These are phyloP conservation scores for Dipodomys ordii DNA, from an alignment of 2,113 vertebrate genomes.

Conservation along the genomic window DNA sequence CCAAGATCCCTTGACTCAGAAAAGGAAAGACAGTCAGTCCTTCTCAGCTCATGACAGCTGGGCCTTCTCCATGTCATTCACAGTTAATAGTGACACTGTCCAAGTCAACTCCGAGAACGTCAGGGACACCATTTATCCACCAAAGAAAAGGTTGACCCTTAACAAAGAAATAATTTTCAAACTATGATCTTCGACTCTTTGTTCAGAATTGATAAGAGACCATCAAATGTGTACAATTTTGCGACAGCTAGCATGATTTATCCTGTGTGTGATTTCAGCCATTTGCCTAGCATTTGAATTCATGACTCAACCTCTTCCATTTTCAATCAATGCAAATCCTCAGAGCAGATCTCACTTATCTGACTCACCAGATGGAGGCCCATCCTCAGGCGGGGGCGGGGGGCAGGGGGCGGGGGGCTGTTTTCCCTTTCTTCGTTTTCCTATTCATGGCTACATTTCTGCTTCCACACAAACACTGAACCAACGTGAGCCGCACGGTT, in stretches of 20 bases:
- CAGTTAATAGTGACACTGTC: slow-evolving; percentile 64
- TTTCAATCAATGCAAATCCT: not conserved
- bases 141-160: not conserved
- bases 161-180: not conserved
- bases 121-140: not conserved
- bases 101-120: slow-evolving; percentile 49
- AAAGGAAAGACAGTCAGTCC: slow-evolving; percentile 81
- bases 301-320: not conserved
- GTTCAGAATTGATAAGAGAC: not conserved
- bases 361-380: not conserved
- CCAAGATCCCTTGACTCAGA: slow-evolving; percentile 84
- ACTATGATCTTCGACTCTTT: not conserved
- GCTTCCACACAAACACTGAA: too few relatives aligned
- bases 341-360: not conserved
- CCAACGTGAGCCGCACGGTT: too few relatives aligned
- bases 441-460: too few relatives aligned
- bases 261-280: not conserved
- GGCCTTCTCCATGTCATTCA: slow-evolving; percentile 76
- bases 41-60: slow-evolving; percentile 55
- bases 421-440: too few relatives aligned
- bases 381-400: too few relatives aligned
- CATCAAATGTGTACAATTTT: not conserved
- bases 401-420: too few relatives aligned
- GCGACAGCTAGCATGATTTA: not conserved
- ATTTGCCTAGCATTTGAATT: not conserved